Conservation (phyloP, 64 coral and sea anemone species). For the Montipora cactus region DNA sequence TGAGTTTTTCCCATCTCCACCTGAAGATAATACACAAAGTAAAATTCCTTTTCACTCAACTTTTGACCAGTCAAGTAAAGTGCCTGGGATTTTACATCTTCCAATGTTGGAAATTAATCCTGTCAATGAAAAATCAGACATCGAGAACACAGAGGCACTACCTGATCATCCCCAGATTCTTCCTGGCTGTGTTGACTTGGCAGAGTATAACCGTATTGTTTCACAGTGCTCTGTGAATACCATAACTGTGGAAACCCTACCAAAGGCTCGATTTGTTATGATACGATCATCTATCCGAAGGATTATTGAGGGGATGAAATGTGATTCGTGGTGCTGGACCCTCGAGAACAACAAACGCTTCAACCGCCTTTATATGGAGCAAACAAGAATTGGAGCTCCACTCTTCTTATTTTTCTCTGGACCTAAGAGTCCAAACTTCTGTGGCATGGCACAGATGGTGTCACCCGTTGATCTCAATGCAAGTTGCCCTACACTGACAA, state of each 20-base stretch:
- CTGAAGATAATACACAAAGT: neutral
- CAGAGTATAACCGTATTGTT: conserved; percentile 7
- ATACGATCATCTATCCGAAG: neutral
- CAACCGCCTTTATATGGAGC: neutral
- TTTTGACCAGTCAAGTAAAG: neutral
- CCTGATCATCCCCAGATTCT: neutral
- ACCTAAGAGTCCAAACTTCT: neutral
- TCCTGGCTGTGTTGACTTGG: conserved; percentile 1
- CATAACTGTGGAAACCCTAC: neutral
- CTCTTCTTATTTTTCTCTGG: conserved; percentile 30
- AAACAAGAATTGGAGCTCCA: neutral
- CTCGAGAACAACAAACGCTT: neutral
- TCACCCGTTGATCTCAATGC: neutral
- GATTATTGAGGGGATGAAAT: conserved; percentile 19
- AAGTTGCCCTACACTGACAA: neutral
- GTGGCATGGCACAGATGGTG: conserved; percentile 21
- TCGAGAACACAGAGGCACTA: neutral
- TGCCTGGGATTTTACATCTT: conserved; percentile 31
- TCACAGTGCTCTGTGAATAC: neutral
- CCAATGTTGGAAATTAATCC: neutral
- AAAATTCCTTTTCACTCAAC: neutral
- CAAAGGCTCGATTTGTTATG: conserved; percentile 11
- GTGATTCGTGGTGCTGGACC: neutral
- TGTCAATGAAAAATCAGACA: neutral
- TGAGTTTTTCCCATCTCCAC: conserved; percentile 2